Evolutionary conservation across 2,888 invertebrate species (phyloP), one percentile per base, ranked within the genome.

Genomic region (Siphonodentalium dalli): DNA sequence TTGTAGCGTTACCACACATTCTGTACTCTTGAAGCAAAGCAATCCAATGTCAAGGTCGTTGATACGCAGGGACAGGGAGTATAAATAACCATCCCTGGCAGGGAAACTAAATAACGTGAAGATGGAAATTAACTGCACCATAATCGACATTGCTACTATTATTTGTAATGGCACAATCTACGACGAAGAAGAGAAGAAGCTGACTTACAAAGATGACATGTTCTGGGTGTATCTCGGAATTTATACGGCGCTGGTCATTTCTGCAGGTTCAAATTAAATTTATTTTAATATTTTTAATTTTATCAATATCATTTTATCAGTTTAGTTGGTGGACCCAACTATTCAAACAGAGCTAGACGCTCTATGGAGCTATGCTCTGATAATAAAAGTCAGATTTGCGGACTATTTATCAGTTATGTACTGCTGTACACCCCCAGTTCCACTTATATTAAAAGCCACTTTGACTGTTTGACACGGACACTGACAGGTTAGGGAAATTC

Each of bases 201-300:
- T 75, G 20, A 67, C 57, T 2, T 65, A 60, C 39, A 29, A 41
- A 8, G 74, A 78, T 44, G 50, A 60, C 33, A 54, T 47, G 53
- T 79, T 79, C 54, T 79, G 79, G 79, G 65, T 75, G 6, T 79
- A 75, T 54, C 52, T 78, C 7, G 72, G 69, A 1, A 65, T 78
- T 34, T 79, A 78, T 47, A 60, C 65, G 5, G 66, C 50, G 20
- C 66, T 79, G 5, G 73, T 78, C 2, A 47, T 78, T 8, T 51
- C 69, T 43, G 78, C 77, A 58, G 79, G 79, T 78, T 58, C 45
- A 50, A 39, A n/a, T 38, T 21, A n/a, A 7, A 11, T n/a, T n/a
- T n/a, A n/a, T n/a, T n/a, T 13, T 9, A 15, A 9, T 18, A 20
- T n/a, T 37, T 24, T 15, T 13, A 28, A 15, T 21, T 18, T 18